phyloP scores from a whole-genome alignment of 2,113 vertebrate species.

The Takifugu bimaculatus region DNA sequence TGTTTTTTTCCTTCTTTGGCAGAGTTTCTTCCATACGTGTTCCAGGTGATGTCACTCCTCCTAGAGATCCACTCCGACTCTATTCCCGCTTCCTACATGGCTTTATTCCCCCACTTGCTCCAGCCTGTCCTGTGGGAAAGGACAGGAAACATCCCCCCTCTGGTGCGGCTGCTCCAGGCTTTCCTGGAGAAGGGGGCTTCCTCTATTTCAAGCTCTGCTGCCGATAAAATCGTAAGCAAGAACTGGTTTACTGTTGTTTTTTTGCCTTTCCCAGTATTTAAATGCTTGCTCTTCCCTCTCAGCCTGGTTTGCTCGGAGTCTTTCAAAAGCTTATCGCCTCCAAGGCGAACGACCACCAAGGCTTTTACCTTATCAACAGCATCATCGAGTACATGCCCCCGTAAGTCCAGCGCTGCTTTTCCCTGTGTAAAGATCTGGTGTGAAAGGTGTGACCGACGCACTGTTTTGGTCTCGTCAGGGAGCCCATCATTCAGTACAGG shows the following conservation, averaged over 20 bases:
- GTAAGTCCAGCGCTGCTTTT: constrained; percentile 73
- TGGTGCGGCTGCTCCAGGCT: constrained; percentile 94
- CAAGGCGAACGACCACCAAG: constrained; percentile 97
- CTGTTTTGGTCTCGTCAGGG: constrained; percentile 71
- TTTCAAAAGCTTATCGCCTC: constrained; percentile 98
- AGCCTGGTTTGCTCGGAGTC: constrained; percentile 95
- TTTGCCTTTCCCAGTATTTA: neutral
- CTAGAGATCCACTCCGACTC: constrained; percentile 90
- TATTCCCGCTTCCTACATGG: constrained; percentile 93
- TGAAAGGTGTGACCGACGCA: neutral
- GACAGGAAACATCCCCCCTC: constrained; percentile 93
- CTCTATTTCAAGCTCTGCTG: constrained; percentile 83
- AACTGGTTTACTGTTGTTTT: neutral
- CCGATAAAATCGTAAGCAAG: constrained; percentile 91
- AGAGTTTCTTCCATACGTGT: constrained; percentile 98
- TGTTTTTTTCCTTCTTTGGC: constrained; percentile 28
- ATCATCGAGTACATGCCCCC: constrained; percentile 94
- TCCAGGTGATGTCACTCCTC: constrained; percentile 99
- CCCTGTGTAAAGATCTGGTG: neutral
- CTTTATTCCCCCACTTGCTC: constrained; percentile 92
- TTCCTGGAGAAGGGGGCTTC: constrained; percentile 87
- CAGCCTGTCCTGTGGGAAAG: constrained; percentile 95
- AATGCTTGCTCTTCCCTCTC: constrained; percentile 21
- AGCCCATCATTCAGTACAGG: constrained; percentile 89
- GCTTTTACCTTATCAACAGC: constrained; percentile 96